phyloP scores from a whole-genome alignment of 1,140 invertebrate species.

The Pseudomyrmex gracilis region DNA sequence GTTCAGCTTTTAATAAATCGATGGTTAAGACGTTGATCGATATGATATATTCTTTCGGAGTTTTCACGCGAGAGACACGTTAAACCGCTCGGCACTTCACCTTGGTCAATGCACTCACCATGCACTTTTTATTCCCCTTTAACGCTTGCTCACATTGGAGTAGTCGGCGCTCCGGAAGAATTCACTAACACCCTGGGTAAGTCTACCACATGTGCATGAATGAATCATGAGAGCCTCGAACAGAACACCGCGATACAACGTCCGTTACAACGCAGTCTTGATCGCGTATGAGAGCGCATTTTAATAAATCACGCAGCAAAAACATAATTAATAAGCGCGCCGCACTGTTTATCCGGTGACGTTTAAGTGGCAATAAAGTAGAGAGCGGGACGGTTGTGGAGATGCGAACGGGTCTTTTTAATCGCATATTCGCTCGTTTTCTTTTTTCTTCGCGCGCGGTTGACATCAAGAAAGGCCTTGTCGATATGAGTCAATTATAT shows the following conservation, averaged over 20 bases:
- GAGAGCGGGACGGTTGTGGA: background rate
- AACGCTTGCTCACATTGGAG: slow-evolving; percentile 80
- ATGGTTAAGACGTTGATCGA: slow-evolving; percentile 25
- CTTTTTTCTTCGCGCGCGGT: background rate
- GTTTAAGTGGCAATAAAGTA: slow-evolving; percentile 52
- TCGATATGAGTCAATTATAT: slow-evolving; percentile 64
- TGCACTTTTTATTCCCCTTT: slow-evolving; percentile 64
- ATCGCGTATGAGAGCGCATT: slow-evolving; percentile 22
- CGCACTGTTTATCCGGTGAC: slow-evolving; percentile 45
- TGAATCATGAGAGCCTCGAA: slow-evolving; percentile 39
- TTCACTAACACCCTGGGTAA: slow-evolving; percentile 84
- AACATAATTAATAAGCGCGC: background rate
- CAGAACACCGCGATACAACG: slow-evolving; percentile 60
- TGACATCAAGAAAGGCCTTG: slow-evolving; percentile 14
- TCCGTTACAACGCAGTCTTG: slow-evolving; percentile 8
- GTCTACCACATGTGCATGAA: slow-evolving; percentile 66
- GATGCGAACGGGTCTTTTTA: slow-evolving; percentile 26
- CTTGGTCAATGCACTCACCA: slow-evolving; percentile 54
- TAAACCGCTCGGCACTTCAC: slow-evolving; percentile 32
- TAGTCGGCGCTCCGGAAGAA: slow-evolving; percentile 82
- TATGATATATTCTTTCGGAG: slow-evolving; percentile 28
- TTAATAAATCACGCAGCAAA: slow-evolving; percentile 44
- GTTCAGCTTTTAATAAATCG: background rate
- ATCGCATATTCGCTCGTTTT: background rate
- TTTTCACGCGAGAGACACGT: slow-evolving; percentile 37